phyloP scores from a whole-genome alignment of 2,888 invertebrate genomes.

The Heliconius sara region DNA sequence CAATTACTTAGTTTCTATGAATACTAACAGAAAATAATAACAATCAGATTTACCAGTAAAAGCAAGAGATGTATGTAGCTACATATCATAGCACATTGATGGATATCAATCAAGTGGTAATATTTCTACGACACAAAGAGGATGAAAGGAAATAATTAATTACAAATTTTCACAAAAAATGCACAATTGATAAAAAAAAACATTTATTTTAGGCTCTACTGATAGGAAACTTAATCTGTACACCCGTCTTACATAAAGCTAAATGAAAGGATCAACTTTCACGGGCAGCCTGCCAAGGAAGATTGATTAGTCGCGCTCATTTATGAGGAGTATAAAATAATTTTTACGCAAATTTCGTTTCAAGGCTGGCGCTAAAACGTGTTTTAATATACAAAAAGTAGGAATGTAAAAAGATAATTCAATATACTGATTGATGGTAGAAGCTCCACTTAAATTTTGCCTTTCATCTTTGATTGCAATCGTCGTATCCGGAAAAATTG shows the following conservation, averaged over 20 bases:
- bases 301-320: slow-evolving; percentile 46
- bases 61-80: too few relatives aligned
- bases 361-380: slow-evolving; percentile 29
- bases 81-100: too few relatives aligned
- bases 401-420: slow-evolving; percentile 24
- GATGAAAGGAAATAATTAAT: too few relatives aligned
- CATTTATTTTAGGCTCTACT: not conserved
- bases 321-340: slow-evolving; percentile 28
- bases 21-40: too few relatives aligned
- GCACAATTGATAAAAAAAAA: not conserved
- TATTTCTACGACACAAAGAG: too few relatives aligned
- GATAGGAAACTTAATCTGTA: slow-evolving; percentile 30
- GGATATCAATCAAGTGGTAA: too few relatives aligned
- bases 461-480: slow-evolving; percentile 6
- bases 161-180: not conserved
- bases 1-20: too few relatives aligned
- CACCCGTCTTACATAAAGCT: slow-evolving; percentile 35
- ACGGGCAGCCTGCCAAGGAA: slow-evolving; percentile 45
- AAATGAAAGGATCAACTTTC: slow-evolving; percentile 46
- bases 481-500: not conserved
- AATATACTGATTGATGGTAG: slow-evolving; percentile 25
- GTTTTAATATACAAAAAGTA: slow-evolving; percentile 16
- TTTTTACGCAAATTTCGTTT: slow-evolving; percentile 38
- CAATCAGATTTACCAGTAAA: too few relatives aligned
- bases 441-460: slow-evolving; percentile 2